Conservation (phyloP, 64 coral and sea anemone genomes). For the Stichodactyla mertensii region DNA sequence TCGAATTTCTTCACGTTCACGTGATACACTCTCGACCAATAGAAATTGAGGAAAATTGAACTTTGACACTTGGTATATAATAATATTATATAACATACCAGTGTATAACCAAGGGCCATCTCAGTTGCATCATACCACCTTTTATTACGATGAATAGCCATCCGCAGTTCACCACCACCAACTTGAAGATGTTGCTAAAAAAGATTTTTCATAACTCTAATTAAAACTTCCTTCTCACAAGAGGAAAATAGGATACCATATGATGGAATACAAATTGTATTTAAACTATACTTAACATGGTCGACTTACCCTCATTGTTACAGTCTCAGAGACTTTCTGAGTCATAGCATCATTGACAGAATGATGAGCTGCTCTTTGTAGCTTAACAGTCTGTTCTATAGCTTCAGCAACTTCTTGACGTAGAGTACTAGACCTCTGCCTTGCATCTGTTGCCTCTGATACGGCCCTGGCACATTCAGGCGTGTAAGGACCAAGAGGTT, state of each 20-base stretch:
- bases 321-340: constrained; percentile 94
- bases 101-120: constrained; percentile 81
- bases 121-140: constrained; percentile 97
- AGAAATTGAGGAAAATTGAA: too few species aligned
- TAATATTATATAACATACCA: constrained; percentile 63
- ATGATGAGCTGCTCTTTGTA: constrained; percentile 87
- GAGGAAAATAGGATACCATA: too few species aligned
- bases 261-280: too few species aligned
- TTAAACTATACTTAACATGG: neutral
- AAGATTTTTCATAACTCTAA: neutral
- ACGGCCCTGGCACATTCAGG: constrained; percentile 91
- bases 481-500: constrained; percentile 95
- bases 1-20: too few species aligned
- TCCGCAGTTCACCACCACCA: constrained; percentile 76
- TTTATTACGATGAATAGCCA: constrained; percentile 90
- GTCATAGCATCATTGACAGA: constrained; percentile 98
- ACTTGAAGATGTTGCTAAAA: constrained; percentile 95
- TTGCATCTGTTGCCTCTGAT: constrained; percentile 68
- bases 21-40: too few species aligned
- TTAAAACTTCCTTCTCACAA: neutral
- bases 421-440: constrained; percentile 67
- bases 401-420: constrained; percentile 83
- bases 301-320: constrained; percentile 79
- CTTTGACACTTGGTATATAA: too few species aligned
- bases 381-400: constrained; percentile 87